Conservation (phyloP, 2,113 vertebrate species). For the Poicephalus gulielmi region DNA sequence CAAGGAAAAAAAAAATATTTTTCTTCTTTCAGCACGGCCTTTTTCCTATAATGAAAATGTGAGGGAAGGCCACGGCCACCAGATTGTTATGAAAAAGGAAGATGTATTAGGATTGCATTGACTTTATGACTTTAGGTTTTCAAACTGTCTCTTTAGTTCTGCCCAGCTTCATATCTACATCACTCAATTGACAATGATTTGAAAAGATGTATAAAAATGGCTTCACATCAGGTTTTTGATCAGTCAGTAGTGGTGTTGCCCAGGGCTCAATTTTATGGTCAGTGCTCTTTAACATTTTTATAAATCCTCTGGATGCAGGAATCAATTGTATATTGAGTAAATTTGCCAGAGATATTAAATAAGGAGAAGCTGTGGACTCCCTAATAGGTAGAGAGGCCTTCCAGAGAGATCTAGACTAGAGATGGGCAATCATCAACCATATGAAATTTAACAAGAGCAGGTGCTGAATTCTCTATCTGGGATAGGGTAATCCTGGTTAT, state of each 20-base stretch:
- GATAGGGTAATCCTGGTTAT: background rate
- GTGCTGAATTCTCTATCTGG: background rate
- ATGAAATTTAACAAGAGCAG: background rate
- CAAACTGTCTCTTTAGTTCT: background rate
- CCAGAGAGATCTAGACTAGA: background rate
- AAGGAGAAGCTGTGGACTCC: background rate
- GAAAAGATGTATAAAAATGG: background rate
- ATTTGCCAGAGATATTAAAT: background rate
- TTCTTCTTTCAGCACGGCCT: background rate
- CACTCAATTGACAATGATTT: background rate
- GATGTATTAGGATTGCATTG: accelerated
- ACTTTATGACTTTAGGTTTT: background rate
- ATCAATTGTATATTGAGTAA: background rate
- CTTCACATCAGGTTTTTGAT: background rate
- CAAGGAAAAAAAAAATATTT: background rate
- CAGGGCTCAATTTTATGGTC: background rate
- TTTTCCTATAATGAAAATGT: background rate
- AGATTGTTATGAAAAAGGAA: background rate
- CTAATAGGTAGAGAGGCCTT: background rate
- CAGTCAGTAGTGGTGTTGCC: background rate
- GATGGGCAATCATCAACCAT: background rate
- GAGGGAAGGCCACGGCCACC: background rate
- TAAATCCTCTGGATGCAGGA: background rate
- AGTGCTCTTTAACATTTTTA: background rate
- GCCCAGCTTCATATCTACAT: background rate